phyloP scores from a whole-genome alignment of 1,140 invertebrate genomes.

The Panagrolaimus sp. region DNA sequence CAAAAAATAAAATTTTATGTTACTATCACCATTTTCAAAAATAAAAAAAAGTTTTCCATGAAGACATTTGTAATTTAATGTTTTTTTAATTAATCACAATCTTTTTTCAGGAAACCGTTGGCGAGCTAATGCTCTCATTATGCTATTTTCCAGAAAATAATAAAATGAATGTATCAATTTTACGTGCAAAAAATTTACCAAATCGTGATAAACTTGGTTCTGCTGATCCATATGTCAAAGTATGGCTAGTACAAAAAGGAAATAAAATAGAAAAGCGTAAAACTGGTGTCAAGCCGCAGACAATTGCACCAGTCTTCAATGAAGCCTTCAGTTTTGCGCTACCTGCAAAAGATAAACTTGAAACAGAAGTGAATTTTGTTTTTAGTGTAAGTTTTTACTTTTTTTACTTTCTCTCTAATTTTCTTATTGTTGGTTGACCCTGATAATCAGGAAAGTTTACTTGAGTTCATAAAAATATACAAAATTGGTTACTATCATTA shows the following conservation, averaged over 20 bases:
- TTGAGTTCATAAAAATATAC: too few relatives aligned
- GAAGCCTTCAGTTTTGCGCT: slow-evolving; percentile 60
- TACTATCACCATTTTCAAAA: too few relatives aligned
- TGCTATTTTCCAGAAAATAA: slow-evolving; percentile 74
- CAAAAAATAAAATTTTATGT: too few relatives aligned
- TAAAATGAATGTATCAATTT: slow-evolving; percentile 70
- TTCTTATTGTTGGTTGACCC: too few relatives aligned
- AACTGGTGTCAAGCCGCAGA: slow-evolving; percentile 88
- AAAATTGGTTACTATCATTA: too few relatives aligned
- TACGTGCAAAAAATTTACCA: slow-evolving; percentile 60
- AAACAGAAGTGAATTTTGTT: slow-evolving; percentile 48
- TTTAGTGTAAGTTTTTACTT: slow-evolving; percentile 34
- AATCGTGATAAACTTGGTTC: slow-evolving; percentile 41
- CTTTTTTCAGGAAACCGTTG: slow-evolving; percentile 67
- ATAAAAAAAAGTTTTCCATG: too few relatives aligned
- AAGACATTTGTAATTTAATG: too few relatives aligned
- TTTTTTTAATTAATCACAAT: too few relatives aligned
- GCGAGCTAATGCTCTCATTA: slow-evolving; percentile 72
- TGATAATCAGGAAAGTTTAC: too few relatives aligned
- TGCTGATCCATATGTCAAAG: slow-evolving; percentile 90
- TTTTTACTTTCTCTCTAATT: too few relatives aligned
- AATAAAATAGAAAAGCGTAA: slow-evolving; percentile 88
- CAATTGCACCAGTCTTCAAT: slow-evolving; percentile 83
- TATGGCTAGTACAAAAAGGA: slow-evolving; percentile 88
- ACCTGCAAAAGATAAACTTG: slow-evolving; percentile 69